Evolutionary conservation across 1,140 invertebrate genomes (phyloP).

Genomic region (Berghia stephanieae): DNA sequence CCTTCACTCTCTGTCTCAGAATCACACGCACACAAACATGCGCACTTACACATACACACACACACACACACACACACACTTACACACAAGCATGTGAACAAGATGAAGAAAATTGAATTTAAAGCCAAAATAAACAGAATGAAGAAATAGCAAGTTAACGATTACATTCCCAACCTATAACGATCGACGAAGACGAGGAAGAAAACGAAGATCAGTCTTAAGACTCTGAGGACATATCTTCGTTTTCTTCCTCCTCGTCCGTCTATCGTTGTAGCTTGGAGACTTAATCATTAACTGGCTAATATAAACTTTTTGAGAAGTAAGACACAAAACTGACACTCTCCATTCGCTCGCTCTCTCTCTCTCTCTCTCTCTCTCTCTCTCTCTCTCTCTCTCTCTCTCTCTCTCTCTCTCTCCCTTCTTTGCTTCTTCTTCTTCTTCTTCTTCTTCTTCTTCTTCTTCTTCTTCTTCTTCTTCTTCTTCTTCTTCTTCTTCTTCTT

Average conservation of each 20-base stretch:
- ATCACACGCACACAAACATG: neutral
- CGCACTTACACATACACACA: no score
- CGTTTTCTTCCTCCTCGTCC: neutral
- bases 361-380: neutral
- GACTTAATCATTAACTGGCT: neutral
- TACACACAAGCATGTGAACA: neutral
- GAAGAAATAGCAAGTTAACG: no score
- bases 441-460: no score
- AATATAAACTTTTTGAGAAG: neutral
- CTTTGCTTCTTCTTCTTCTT: neutral
- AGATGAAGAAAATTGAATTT: no score
- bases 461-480: neutral
- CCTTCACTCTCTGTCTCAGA: constrained; percentile 9
- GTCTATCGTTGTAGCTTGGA: neutral
- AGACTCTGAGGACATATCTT: no score
- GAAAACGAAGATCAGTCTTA: no score
- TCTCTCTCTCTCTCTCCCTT: neutral
- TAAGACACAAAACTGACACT: neutral
- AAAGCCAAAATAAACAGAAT: no score
- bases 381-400: neutral
- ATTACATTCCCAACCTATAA: no score
- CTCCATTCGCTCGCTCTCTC: neutral
- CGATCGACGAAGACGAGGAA: no score
- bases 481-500: constrained; percentile 9
- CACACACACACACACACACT: no score